Base-by-base conservation (phyloP, 1,140 invertebrate genomes). In the Drosophila navojoa region DNA sequence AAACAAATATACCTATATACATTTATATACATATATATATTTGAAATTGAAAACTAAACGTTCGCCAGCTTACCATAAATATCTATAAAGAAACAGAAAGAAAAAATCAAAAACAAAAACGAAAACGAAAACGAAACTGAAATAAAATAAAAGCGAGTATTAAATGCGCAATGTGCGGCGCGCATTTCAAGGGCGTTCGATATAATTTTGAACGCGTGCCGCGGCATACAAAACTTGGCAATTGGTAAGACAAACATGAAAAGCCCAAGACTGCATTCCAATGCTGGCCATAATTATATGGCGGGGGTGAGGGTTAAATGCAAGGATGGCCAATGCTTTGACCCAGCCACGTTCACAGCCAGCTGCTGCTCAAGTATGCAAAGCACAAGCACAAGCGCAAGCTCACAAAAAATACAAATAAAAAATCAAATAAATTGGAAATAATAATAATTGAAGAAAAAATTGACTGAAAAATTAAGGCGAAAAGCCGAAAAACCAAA, bases 381-480 rank as follows among this genome's bases (percentile, higher is more conserved):
- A 61, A 63, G 79, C 75, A 78, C 59, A 68, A 25, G n/a, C n/a
- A n/a, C n/a, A n/a, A 44, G 16, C 29, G 66, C 47, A 27, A 22
- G 42, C 55, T 44, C 55, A 61, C 4, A 50, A 22, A 59, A 63
- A 55, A 13, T 35, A 42, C 19, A 22, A 22, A 22, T 22, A 59
- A 68, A 10, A 62, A 60, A 32, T 9, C 10, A 38, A 7, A 22
- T 22, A 1, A 55, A 16, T 15, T 62, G 9, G 2, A 45, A 22
- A 32, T 7, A 32, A 32, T 32, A 32, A 32, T 2, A 77, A 67
- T 9, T 3, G 2, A 32, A 29, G 27, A 57, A 57, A 58, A 9
- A 63, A 44, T 19, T 52, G 64, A 84, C 82, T 84, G 64, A 76
- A 84, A 71, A 71, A 81, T 72, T 53, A 60, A 62, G 71, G 16